Evolutionary conservation across 2,888 invertebrate species (phyloP).

Genomic region (Drosophila algonquin): DNA sequence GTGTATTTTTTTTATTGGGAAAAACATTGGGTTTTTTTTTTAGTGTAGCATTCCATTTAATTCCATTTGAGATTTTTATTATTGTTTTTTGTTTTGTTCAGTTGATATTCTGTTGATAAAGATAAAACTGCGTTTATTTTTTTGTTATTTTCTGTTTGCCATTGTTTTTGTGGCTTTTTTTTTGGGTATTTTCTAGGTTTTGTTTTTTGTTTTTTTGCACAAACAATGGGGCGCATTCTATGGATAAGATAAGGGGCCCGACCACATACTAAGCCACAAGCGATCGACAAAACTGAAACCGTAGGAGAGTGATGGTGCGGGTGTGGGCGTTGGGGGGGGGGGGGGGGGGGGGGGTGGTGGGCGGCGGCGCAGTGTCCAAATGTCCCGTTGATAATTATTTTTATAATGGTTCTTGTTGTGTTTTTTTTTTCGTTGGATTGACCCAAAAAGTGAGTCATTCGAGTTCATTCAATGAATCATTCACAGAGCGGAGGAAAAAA

Average conservation of each 20-base stretch:
- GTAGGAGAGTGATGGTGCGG: constrained; percentile 18
- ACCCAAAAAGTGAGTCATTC: constrained; percentile 33
- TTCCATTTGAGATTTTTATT: constrained; percentile 5
- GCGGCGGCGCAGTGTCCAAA: constrained; percentile 28
- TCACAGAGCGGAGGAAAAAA: constrained; percentile 2
- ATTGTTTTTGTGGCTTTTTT: constrained; percentile 31
- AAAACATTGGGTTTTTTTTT: constrained; percentile 8
- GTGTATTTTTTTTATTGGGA: not conserved
- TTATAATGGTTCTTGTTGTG: constrained; percentile 1
- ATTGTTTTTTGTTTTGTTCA: not conserved
- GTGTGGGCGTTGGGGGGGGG: not conserved
- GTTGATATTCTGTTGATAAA: constrained; percentile 40
- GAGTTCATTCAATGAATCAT: constrained; percentile 16
- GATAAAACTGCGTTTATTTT: constrained; percentile 42
- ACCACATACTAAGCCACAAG: not conserved
- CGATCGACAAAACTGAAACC: not conserved
- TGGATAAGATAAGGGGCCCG: constrained; percentile 35
- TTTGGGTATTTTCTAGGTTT: not conserved
- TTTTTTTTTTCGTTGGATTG: constrained; percentile 13
- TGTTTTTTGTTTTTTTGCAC: constrained; percentile 27
- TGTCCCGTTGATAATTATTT: constrained; percentile 39
- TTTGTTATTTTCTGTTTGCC: constrained; percentile 30
- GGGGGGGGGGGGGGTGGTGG: not conserved
- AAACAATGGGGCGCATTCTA: not conserved
- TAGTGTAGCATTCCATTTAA: constrained; percentile 20